phyloP scores from a whole-genome alignment of 2,113 vertebrate species.

The Perccottus glenii region DNA sequence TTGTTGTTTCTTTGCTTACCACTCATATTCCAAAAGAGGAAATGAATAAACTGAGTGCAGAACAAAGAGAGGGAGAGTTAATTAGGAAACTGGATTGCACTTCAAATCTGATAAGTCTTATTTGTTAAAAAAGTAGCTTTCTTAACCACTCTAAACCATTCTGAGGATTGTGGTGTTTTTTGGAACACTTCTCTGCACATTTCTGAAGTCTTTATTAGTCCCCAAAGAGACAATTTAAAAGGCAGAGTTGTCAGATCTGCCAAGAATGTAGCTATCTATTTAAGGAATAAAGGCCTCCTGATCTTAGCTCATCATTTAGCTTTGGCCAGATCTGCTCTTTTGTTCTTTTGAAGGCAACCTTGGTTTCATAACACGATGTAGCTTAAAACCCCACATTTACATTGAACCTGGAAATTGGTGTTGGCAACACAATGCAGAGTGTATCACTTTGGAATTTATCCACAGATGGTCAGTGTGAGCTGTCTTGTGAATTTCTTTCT shows the following conservation, averaged over 20 bases:
- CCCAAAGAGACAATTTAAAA: too few species aligned
- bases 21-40: slow-evolving; percentile 50
- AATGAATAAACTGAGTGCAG: slow-evolving; percentile 45
- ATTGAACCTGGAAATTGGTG: slow-evolving; percentile 12
- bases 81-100: slow-evolving; percentile 50
- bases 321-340: not conserved
- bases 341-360: not conserved
- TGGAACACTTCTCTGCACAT: too few species aligned
- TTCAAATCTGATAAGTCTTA: slow-evolving; percentile 30
- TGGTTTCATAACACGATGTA: not conserved
- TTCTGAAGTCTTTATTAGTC: too few species aligned
- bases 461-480: slow-evolving; percentile 38
- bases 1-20: slow-evolving; percentile 39
- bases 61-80: slow-evolving; percentile 23
- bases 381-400: not conserved
- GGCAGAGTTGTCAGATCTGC: too few species aligned
- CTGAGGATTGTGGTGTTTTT: too few species aligned
- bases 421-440: slow-evolving; percentile 10
- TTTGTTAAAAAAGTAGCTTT: not conserved
- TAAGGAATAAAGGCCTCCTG: too few species aligned
- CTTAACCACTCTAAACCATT: too few species aligned
- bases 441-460: slow-evolving; percentile 60
- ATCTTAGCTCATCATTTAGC: too few species aligned
- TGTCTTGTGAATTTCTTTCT: slow-evolving; percentile 19
- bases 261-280: too few species aligned